phyloP scores from a whole-genome alignment of 2,797 vertebrate genomes.

The Sylvilagus floridanus region DNA sequence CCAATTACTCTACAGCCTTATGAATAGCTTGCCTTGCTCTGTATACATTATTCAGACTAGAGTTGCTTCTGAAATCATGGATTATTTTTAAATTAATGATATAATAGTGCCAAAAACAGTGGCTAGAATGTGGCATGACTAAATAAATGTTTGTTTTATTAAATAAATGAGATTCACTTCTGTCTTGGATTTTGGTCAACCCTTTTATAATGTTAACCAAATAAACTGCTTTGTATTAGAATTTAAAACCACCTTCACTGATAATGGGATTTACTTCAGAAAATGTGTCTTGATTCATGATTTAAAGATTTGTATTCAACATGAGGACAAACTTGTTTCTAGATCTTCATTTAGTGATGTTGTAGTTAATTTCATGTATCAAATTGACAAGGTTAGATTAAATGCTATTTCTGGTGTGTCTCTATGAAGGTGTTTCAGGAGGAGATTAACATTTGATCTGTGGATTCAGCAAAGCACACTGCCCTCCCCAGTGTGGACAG shows the following conservation, averaged over 20 bases:
- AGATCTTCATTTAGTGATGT: neutral
- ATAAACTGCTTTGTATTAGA: neutral
- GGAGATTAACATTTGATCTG: neutral
- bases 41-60: conserved; percentile 44
- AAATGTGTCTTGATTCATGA: neutral
- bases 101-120: conserved; percentile 34
- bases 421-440: neutral
- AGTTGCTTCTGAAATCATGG: conserved; percentile 40
- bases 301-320: neutral
- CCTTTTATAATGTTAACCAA: conserved; percentile 43
- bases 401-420: neutral
- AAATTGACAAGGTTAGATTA: neutral
- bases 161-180: conserved; percentile 48
- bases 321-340: neutral
- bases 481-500: neutral
- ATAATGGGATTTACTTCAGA: neutral
- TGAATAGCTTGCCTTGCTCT: conserved; percentile 42
- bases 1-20: conserved; percentile 46
- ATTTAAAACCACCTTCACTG: neutral
- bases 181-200: conserved; percentile 2
- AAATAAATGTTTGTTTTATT: conserved; percentile 45
- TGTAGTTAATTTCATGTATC: neutral
- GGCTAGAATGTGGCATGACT: conserved; percentile 2
- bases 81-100: conserved; percentile 62
- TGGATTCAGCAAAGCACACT: neutral